phyloP scores from a whole-genome alignment of 2,888 invertebrate species.

The Empis livida region DNA sequence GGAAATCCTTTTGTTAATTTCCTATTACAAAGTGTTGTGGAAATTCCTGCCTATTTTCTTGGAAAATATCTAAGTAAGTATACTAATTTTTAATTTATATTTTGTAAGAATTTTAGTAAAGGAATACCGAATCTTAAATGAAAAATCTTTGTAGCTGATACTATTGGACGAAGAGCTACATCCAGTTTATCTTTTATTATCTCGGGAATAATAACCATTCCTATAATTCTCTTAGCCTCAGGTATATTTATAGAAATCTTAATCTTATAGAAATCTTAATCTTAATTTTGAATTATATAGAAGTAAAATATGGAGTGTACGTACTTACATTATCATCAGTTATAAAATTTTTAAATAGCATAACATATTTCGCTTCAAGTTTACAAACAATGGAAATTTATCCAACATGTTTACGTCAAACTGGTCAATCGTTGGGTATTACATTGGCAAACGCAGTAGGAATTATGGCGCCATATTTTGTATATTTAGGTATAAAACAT shows the following conservation, averaged over 20 bases:
- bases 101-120: not conserved
- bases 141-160: conserved; percentile 33
- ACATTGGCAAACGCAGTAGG: conserved; percentile 43
- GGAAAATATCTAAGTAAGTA: conserved; percentile 38
- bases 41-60: conserved; percentile 47
- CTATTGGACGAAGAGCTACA: conserved; percentile 40
- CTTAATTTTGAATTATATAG: no score
- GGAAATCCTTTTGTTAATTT: conserved; percentile 55
- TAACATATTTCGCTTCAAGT: conserved; percentile 45
- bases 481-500: conserved; percentile 39
- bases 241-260: no score
- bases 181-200: conserved; percentile 36
- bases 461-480: conserved; percentile 46
- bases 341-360: conserved; percentile 41
- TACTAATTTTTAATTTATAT: not conserved
- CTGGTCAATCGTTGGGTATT: conserved; percentile 47
- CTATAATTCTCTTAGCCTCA: conserved; percentile 32
- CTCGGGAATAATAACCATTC: conserved; percentile 32
- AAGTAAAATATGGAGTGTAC: conserved; percentile 18
- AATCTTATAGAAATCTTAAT: not conserved
- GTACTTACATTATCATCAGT: conserved; percentile 31
- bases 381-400: conserved; percentile 52
- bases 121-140: no score
- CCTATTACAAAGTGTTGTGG: conserved; percentile 47
- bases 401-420: conserved; percentile 51